These are phyloP conservation scores for Cheracebus regulus DNA, from an alignment of 2,797 vertebrate species.

Conservation along the genomic window DNA sequence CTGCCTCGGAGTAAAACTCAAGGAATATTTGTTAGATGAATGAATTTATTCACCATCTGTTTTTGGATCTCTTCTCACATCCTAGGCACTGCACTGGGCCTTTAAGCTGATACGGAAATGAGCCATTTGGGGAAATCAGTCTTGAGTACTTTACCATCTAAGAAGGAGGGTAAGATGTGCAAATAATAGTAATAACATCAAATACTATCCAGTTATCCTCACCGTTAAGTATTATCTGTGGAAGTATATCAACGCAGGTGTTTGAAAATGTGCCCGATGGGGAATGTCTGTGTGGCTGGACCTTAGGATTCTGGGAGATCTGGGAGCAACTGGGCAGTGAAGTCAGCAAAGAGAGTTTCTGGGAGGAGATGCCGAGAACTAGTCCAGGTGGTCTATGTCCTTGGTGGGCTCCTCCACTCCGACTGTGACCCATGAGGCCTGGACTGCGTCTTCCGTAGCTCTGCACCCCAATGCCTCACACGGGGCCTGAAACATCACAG, in stretches of 20 bases:
- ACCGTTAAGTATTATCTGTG: neutral
- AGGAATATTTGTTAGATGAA: neutral
- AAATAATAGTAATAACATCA: neutral
- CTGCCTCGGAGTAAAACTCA: neutral
- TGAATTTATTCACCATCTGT: neutral
- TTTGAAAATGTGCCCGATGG: neutral
- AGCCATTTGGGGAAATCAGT: neutral
- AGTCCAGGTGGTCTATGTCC: neutral
- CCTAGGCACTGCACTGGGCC: neutral
- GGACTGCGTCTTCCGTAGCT: neutral
- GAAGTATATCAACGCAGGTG: neutral
- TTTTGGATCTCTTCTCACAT: neutral
- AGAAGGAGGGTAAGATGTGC: neutral
- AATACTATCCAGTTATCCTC: neutral
- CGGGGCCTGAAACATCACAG: neutral
- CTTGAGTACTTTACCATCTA: neutral
- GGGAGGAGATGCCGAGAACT: neutral
- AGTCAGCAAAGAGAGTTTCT: neutral
- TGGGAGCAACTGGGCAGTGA: constrained; percentile 2
- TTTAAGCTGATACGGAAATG: neutral
- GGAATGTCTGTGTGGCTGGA: neutral
- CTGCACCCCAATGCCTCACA: neutral
- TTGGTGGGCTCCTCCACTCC: neutral
- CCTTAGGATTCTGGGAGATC: neutral
- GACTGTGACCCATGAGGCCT: neutral